phyloP scores from a whole-genome alignment of 2,113 vertebrate genomes.

The Leucopsar rothschildi region DNA sequence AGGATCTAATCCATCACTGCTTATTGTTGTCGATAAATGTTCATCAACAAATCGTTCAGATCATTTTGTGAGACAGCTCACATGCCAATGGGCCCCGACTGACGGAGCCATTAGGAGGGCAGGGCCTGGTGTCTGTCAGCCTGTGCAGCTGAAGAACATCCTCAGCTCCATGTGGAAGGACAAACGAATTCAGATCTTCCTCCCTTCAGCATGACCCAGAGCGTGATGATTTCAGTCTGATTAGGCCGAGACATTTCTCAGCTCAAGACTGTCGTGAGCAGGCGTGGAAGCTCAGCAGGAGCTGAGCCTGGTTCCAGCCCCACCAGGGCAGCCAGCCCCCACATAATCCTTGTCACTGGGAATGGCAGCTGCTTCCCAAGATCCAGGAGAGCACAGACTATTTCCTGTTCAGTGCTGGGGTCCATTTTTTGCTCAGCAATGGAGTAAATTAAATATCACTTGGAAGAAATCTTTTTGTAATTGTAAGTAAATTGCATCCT shows the following conservation, averaged over 20 bases:
- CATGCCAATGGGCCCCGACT: not conserved
- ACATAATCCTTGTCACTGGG: not conserved
- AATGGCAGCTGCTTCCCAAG: not conserved
- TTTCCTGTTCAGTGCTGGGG: not conserved
- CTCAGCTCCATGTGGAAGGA: not conserved
- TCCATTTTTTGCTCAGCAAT: not conserved
- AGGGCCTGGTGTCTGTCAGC: not conserved
- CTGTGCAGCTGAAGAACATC: not conserved
- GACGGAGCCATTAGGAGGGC: not conserved
- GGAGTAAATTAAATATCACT: not conserved
- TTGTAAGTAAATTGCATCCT: not conserved
- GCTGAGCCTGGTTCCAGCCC: not conserved
- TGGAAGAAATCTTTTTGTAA: not conserved
- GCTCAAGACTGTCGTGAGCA: not conserved
- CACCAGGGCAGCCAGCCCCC: not conserved
- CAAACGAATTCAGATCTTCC: rapidly evolving
- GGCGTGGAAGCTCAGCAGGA: not conserved
- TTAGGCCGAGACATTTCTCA: not conserved
- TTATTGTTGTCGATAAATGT: not conserved
- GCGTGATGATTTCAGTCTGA: not conserved
- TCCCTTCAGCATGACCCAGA: not conserved
- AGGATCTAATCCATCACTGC: not conserved
- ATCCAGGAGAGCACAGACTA: not conserved
- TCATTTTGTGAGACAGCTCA: not conserved
- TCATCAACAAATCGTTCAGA: not conserved